Evolutionary conservation across 2,113 vertebrate species (phyloP).

Genomic region (Acrocephalus arundinaceus): DNA sequence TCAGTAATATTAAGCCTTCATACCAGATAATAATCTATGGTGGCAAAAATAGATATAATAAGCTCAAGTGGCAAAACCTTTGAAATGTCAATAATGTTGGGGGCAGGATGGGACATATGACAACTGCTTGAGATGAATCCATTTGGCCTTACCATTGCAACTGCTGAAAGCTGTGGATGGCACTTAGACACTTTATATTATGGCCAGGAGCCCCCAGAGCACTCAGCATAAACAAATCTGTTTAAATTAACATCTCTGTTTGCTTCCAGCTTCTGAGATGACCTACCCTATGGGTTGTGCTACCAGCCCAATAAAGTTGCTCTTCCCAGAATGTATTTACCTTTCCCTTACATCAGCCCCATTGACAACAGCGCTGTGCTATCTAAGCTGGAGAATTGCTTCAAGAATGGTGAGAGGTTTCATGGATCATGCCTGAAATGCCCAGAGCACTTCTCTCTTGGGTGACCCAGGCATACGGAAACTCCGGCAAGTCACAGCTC

Average conservation of each 20-base stretch:
- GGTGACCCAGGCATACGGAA: neutral
- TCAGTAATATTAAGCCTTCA: neutral
- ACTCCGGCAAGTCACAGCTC: neutral
- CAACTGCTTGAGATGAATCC: neutral
- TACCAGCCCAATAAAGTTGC: neutral
- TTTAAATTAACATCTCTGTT: neutral
- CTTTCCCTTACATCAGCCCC: neutral
- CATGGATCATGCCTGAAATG: neutral
- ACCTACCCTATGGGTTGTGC: neutral
- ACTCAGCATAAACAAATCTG: neutral
- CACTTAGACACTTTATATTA: neutral
- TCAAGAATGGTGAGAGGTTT: neutral
- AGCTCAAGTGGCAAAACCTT: neutral
- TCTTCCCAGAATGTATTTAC: neutral
- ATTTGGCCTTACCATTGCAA: neutral
- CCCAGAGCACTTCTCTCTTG: neutral
- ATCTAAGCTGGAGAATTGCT: neutral
- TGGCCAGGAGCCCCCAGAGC: neutral
- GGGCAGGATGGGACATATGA: neutral
- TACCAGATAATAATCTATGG: neutral
- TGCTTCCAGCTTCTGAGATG: neutral
- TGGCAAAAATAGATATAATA: neutral
- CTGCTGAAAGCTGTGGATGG: neutral
- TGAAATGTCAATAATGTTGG: neutral
- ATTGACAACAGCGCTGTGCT: neutral